Evolutionary conservation across 2,797 vertebrate species (phyloP).

Genomic region (Microctenopoma stevenorrisi): DNA sequence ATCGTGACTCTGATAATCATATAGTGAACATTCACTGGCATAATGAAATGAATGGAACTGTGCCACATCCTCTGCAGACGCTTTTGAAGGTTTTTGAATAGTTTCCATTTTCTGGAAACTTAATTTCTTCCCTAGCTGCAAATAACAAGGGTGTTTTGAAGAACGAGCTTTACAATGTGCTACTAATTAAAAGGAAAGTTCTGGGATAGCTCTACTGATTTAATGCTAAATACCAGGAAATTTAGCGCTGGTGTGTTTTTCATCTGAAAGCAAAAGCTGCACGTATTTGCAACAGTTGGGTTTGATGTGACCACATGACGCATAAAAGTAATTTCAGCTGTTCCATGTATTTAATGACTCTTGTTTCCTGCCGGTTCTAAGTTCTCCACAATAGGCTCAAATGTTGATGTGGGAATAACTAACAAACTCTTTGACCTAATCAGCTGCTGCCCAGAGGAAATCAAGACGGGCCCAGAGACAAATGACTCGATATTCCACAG

Average conservation of each 20-base stretch:
- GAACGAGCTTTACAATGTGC: neutral
- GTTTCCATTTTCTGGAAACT: neutral
- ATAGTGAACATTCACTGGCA: too few species aligned
- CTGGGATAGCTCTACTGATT: neutral
- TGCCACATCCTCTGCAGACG: too few species aligned
- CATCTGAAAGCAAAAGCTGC: neutral
- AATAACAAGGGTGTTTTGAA: neutral
- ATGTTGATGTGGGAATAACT: conserved; percentile 1
- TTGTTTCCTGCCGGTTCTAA: neutral
- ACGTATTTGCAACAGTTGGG: too few species aligned
- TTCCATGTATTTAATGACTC: neutral
- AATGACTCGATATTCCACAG: conserved; percentile 25
- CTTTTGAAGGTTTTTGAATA: too few species aligned
- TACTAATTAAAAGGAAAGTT: neutral
- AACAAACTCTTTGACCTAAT: conserved; percentile 22
- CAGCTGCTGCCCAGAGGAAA: conserved; percentile 32
- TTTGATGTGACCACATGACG: neutral
- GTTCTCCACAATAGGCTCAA: neutral
- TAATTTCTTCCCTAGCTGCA: neutral
- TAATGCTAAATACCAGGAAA: neutral
- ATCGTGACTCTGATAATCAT: too few species aligned
- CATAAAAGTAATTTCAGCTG: conserved; percentile 1
- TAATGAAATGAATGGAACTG: too few species aligned
- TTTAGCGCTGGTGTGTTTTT: too few species aligned
- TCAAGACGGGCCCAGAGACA: conserved; percentile 4